phyloP scores from a whole-genome alignment of 2,113 vertebrate species.

The Hippotragus niger region DNA sequence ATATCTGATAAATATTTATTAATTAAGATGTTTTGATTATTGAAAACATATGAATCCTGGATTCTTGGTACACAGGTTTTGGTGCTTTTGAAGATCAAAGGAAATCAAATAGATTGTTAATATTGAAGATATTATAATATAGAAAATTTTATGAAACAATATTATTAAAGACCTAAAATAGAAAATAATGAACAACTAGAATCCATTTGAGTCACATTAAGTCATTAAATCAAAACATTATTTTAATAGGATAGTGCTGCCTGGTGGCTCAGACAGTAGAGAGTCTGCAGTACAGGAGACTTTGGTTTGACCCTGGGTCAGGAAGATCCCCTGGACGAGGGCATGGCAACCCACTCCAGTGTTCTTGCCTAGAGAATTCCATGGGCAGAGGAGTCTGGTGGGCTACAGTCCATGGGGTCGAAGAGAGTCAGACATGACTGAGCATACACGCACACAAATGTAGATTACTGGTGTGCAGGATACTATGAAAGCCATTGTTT shows the following conservation, averaged over 20 bases:
- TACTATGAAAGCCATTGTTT: background rate
- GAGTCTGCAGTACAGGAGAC: background rate
- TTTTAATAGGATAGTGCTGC: background rate
- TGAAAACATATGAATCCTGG: background rate
- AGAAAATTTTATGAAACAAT: background rate
- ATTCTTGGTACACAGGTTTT: background rate
- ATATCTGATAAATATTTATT: conserved; percentile 16
- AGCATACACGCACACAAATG: background rate
- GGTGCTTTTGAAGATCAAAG: background rate
- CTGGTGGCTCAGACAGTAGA: background rate
- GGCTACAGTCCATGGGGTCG: background rate
- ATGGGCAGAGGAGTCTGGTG: background rate
- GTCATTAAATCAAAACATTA: background rate
- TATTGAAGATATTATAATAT: background rate
- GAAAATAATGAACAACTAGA: background rate
- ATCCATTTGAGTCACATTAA: background rate
- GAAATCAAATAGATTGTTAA: background rate
- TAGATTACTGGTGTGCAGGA: background rate
- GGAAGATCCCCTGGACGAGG: background rate
- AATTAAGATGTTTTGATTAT: background rate
- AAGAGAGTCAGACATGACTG: background rate
- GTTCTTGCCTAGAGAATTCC: background rate
- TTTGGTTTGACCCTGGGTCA: background rate
- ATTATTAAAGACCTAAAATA: background rate
- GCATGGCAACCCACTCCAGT: background rate